phyloP scores from a whole-genome alignment of 2,888 invertebrate genomes.

The Lepidochitona cinerea region DNA sequence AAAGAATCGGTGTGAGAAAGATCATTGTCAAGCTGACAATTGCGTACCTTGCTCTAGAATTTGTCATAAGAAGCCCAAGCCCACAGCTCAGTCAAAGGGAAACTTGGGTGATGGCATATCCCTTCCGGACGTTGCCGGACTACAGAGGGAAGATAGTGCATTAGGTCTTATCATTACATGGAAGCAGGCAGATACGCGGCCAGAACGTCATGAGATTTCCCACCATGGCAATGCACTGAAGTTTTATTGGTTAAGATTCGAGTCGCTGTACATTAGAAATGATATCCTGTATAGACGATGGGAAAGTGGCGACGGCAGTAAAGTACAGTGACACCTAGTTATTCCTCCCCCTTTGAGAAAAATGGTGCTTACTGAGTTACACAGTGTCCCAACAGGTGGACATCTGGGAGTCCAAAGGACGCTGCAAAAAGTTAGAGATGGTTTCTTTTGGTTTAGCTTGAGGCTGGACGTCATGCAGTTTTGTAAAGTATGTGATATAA shows the following conservation, averaged over 20 bases:
- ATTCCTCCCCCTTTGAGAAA: neutral
- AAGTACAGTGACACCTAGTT: neutral
- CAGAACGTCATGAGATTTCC: neutral
- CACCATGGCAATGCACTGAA: neutral
- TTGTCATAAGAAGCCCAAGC: too few relatives aligned
- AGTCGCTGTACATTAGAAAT: neutral
- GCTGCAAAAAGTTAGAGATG: neutral
- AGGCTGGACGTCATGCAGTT: constrained; percentile 16
- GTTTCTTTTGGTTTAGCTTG: constrained; percentile 17
- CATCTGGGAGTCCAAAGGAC: constrained; percentile 15
- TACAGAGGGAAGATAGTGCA: neutral
- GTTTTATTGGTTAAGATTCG: neutral
- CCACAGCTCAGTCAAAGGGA: too few relatives aligned
- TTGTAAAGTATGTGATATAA: constrained; percentile 21
- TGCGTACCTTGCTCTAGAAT: too few relatives aligned
- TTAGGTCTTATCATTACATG: neutral
- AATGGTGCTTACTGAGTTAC: neutral
- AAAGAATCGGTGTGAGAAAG: too few relatives aligned
- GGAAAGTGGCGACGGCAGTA: neutral
- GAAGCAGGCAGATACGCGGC: neutral
- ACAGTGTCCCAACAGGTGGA: constrained; percentile 13
- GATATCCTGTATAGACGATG: neutral
- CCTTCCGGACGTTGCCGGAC: too few relatives aligned
- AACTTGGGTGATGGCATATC: too few relatives aligned
- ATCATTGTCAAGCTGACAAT: too few relatives aligned